A percentile compares a stretch with the other conserved stretches of the same genome.
phyloP scores from a whole-genome alignment of 2,888 invertebrate genomes.

The Eristalis pertinax region DNA sequence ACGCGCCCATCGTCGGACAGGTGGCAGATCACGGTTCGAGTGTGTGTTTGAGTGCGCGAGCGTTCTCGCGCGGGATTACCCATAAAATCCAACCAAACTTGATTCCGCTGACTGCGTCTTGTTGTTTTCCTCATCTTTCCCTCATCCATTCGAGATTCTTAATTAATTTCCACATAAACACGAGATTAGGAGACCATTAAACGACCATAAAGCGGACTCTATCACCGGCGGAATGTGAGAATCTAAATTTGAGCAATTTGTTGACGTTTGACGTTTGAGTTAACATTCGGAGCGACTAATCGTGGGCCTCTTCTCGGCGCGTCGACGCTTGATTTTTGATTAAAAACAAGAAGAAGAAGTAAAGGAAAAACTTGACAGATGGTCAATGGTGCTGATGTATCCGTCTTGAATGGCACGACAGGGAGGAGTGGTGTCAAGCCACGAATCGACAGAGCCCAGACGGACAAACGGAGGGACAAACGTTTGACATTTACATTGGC shows the following conservation, averaged over 20 bases:
- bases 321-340: not conserved
- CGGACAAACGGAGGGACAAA: not conserved
- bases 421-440: not conserved
- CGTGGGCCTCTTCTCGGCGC: not conserved
- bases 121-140: conserved; percentile 7
- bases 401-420: not conserved
- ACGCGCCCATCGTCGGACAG: conserved; percentile 14
- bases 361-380: not conserved
- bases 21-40: conserved; percentile 19
- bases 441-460: not conserved
- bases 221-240: conserved; percentile 47
- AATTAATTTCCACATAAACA: conserved; percentile 61
- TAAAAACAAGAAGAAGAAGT: not conserved
- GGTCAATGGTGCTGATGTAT: not conserved
- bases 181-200: conserved; percentile 55
- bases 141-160: conserved; percentile 10
- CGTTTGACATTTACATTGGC: conserved; percentile 7
- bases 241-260: conserved; percentile 39
- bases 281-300: conserved; percentile 34
- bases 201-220: conserved; percentile 55
- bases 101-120: conserved; percentile 18
- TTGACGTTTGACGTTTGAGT: conserved; percentile 39
- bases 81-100: conserved; percentile 62
- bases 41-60: conserved; percentile 5
- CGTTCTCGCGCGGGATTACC: conserved; percentile 51